Conservation (phyloP, 92 coral and sea anemone species). For the Porites cylindrica region DNA sequence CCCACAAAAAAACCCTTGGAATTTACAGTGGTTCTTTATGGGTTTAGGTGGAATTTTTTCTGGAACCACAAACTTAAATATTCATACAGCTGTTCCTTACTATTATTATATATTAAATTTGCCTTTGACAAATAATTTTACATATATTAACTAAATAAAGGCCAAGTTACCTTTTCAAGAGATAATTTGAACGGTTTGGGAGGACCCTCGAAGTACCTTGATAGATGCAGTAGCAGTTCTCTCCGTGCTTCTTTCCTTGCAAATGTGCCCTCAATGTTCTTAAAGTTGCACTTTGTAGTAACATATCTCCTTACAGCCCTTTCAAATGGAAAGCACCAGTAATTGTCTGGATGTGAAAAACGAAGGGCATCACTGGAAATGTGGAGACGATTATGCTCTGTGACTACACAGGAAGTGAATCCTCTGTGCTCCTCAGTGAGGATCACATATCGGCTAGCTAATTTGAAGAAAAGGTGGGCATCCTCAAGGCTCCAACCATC, state of each 20-base stretch:
- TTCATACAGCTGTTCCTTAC: too few species aligned
- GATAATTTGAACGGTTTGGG: not conserved
- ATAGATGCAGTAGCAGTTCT: conserved; percentile 27
- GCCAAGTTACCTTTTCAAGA: not conserved
- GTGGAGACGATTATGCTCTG: conserved; percentile 32
- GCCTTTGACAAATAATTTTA: too few species aligned
- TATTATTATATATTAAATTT: too few species aligned
- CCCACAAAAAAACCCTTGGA: too few species aligned
- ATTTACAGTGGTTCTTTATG: too few species aligned
- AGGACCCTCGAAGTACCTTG: not conserved
- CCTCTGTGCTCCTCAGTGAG: conserved; percentile 24
- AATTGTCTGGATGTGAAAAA: conserved; percentile 50
- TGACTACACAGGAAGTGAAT: conserved; percentile 18
- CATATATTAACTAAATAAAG: not conserved
- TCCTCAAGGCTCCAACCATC: conserved; percentile 43
- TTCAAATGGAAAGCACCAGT: conserved; percentile 56
- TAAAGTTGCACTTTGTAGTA: conserved; percentile 24
- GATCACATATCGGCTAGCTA: conserved; percentile 9
- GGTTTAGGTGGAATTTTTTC: too few species aligned
- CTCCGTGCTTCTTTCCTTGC: conserved; percentile 47
- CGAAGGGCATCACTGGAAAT: conserved; percentile 23
- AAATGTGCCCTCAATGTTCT: conserved; percentile 40
- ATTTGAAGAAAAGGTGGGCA: not conserved
- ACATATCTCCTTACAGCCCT: conserved; percentile 55
- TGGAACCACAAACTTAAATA: too few species aligned